Conservation (phyloP, 1,140 invertebrate species). For the Zaprionus taronus region DNA sequence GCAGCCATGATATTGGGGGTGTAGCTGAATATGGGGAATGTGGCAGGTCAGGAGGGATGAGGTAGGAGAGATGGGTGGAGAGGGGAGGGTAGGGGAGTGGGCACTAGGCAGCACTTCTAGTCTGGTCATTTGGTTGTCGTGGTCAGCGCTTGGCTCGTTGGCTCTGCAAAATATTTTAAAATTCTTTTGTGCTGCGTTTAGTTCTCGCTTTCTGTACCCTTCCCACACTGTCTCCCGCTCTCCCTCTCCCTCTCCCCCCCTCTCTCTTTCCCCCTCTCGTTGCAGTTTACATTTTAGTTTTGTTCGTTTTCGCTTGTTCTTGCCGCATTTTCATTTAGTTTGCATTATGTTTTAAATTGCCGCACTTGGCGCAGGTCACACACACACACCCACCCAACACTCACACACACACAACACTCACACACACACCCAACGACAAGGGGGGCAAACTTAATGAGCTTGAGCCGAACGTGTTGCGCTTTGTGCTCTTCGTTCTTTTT, state of each 20-base stretch:
- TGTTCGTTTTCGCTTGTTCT: conserved; percentile 23
- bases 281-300: neutral
- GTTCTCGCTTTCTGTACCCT: conserved; percentile 8
- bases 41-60: neutral
- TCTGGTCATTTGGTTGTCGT: conserved; percentile 53
- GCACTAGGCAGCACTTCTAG: neutral
- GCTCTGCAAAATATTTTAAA: conserved; percentile 72
- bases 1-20: neutral
- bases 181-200: conserved; percentile 69
- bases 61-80: neutral
- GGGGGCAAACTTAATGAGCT: conserved; percentile 70
- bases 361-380: conserved; percentile 60
- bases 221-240: neutral
- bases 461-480: conserved; percentile 63
- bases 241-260: neutral
- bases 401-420: neutral
- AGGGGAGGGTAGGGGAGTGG: conserved; percentile 1
- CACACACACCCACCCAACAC: conserved; percentile 11
- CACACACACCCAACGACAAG: conserved; percentile 15
- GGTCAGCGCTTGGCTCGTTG: conserved; percentile 55
- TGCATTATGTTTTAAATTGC: conserved; percentile 81
- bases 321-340: conserved; percentile 80
- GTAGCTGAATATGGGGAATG: neutral
- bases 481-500: conserved; percentile 12
- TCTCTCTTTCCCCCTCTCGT: neutral